Evolutionary conservation across 2,888 invertebrate genomes (phyloP).

Genomic region (Andrena haemorrhoa): DNA sequence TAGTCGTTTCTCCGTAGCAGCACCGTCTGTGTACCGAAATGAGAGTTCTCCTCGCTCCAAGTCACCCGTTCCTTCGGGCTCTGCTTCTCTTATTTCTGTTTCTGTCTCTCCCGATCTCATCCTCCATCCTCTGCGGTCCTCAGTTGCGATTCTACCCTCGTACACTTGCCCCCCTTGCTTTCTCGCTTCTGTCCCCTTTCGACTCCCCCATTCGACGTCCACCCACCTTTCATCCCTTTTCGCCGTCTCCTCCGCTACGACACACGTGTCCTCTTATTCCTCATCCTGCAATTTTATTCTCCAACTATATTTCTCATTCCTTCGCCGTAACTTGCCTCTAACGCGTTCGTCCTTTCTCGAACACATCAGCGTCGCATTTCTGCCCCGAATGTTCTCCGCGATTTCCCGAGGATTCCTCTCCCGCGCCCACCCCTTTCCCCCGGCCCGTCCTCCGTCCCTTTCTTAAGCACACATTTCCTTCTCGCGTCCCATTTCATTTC

Average conservation of each 20-base stretch:
- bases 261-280: background rate
- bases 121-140: background rate
- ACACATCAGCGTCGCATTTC: background rate
- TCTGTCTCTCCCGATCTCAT: constrained; percentile 5
- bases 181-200: constrained; percentile 32
- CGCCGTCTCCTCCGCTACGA: background rate
- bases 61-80: constrained; percentile 33
- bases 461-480: constrained; percentile 43
- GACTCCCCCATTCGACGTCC: background rate
- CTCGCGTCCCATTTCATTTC: constrained; percentile 19
- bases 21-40: constrained; percentile 55
- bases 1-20: constrained; percentile 48
- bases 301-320: background rate
- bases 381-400: background rate
- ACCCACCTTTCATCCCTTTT: background rate
- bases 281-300: constrained; percentile 13
- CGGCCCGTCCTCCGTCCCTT: background rate
- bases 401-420: background rate
- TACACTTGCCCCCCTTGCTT: constrained; percentile 22
- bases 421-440: background rate
- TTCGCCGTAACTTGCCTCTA: background rate
- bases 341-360: background rate
- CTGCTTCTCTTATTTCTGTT: constrained; percentile 40
- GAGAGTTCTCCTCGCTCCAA: constrained; percentile 55
- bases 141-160: constrained; percentile 43